Base-by-base conservation (phyloP, 2,113 vertebrate genomes). In the Oreochromis aureus region DNA sequence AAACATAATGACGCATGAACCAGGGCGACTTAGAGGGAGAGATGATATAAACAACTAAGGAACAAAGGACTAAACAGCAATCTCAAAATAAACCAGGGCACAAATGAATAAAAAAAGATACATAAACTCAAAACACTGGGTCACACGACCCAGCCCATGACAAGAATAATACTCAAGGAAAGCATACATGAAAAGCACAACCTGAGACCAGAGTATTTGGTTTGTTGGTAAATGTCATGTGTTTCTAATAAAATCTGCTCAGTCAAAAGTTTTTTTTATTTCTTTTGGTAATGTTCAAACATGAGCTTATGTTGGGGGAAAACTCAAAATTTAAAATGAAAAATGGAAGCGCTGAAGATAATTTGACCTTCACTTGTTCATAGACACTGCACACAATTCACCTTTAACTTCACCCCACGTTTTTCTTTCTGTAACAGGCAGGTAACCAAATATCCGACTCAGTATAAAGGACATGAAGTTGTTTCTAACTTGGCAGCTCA, bases 311-410 rank as follows among this genome's bases (percentile, higher is more conserved):
- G 24, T 76, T 76, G 71, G 6, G 0, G 1, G 44, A 76, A 51
- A 12, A 48, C 9, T 32, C 44, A 19, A 12, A 48, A 48, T 2
- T 30, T 3, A 1, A 76, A 76, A 76, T 48, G 22, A 7, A 18
- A 11, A 76, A 19, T 0, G 16, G 18, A 76, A 76, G 24, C 0
- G 0, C 5, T 12, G 71, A 27, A 51, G 44, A 76, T 30, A 30
- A 48, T 76, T 76, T 76, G 44, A 76, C 24, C 71, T 76, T 76
- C 71, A 12, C 16, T 19, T 76, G 2, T 7, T 76, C 22, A 12
- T 30, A 30, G 44, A 76, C 22, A 76, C 15, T 3, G 22, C 8
- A 48, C 6, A 19, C 44, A 32, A 0, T 76, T 76, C 71, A 19
- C 24, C 3, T 48, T 18, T 48, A 19, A 48, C 44, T 30, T 76